phyloP scores from a whole-genome alignment of 1,140 invertebrate species.

The Galleria mellonella region DNA sequence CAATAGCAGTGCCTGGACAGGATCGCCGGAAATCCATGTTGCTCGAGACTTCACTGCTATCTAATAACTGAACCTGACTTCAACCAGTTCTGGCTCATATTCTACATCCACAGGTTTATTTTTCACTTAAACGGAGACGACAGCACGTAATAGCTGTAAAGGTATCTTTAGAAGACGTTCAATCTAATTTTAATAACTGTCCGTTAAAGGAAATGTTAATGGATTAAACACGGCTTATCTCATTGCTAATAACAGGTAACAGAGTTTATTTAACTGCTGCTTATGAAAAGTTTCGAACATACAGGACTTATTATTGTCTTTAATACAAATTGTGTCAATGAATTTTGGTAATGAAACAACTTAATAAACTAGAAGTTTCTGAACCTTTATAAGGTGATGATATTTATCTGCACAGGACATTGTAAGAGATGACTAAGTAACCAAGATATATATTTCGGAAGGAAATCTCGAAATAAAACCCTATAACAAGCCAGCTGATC shows the following conservation, averaged over 20 bases:
- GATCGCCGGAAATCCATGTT: slow-evolving; percentile 44
- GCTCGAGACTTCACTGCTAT: slow-evolving; percentile 19
- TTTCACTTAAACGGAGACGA: slow-evolving; percentile 18
- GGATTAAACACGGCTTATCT: slow-evolving; percentile 10
- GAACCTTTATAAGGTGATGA: too few relatives aligned
- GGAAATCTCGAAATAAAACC: too few relatives aligned
- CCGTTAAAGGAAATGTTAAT: slow-evolving; percentile 24
- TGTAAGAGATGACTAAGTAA: too few relatives aligned
- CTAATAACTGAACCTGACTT: slow-evolving; percentile 15
- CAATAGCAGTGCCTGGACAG: slow-evolving; percentile 20
- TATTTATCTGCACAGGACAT: too few relatives aligned
- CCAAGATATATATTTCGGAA: too few relatives aligned
- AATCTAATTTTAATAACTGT: slow-evolving; percentile 29
- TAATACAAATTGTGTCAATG: too few relatives aligned
- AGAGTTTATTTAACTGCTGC: background rate
- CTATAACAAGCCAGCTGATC: too few relatives aligned
- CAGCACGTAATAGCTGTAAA: slow-evolving; percentile 6
- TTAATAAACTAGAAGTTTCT: too few relatives aligned
- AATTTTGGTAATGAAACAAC: too few relatives aligned
- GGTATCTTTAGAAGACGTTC: slow-evolving; percentile 11
- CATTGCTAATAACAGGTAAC: background rate
- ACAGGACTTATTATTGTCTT: too few relatives aligned
- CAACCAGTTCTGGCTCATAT: slow-evolving; percentile 15
- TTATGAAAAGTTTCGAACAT: background rate
- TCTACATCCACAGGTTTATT: slow-evolving; percentile 12